Conservation (phyloP, 2,113 vertebrate genomes). For the Amblyopsis rosae region DNA sequence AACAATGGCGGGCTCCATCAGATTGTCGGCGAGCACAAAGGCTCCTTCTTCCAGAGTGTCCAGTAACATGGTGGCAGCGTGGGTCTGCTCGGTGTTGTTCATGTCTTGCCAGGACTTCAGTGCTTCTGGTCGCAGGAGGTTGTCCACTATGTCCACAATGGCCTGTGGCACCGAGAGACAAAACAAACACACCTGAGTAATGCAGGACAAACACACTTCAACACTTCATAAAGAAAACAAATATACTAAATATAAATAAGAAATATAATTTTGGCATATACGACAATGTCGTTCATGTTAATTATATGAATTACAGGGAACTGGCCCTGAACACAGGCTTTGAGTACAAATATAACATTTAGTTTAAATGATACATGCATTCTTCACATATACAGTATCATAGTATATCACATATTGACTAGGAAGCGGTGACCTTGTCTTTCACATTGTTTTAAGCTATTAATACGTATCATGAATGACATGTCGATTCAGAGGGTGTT, state of each 20-base stretch:
- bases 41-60: conserved; percentile 97
- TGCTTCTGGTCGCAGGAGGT: conserved; percentile 93
- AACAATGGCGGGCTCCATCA: conserved; percentile 93
- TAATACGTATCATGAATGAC: too few species aligned
- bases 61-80: conserved; percentile 96
- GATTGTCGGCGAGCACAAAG: conserved; percentile 97
- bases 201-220: background rate
- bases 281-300: too few species aligned
- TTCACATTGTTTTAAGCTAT: too few species aligned
- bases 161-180: conserved; percentile 80
- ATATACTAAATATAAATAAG: background rate
- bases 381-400: too few species aligned
- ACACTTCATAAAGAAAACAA: background rate
- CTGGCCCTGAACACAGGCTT: too few species aligned
- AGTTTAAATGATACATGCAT: too few species aligned
- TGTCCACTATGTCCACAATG: conserved; percentile 98
- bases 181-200: background rate
- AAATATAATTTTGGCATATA: background rate
- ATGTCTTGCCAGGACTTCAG: conserved; percentile 97
- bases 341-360: too few species aligned
- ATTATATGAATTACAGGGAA: too few species aligned
- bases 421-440: too few species aligned
- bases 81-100: conserved; percentile 97
- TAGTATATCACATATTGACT: too few species aligned
- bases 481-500: too few species aligned